Percentiles rank a stretch among this genome's conserved stretches.
Conservation (phyloP, 2,888 invertebrate species). For the Lasioglossum calceatum region DNA sequence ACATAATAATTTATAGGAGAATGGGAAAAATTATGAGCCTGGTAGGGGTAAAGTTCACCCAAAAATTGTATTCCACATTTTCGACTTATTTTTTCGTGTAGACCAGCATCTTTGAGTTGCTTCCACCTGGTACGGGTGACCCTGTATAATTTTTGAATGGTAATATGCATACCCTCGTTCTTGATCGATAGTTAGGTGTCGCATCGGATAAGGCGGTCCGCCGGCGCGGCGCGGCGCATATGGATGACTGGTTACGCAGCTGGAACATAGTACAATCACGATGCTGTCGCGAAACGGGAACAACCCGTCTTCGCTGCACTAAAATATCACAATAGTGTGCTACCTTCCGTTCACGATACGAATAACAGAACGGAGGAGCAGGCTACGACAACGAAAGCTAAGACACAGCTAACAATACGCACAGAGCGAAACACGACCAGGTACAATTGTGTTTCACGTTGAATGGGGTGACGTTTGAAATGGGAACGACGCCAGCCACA, state of each 20-base stretch:
- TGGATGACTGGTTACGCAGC: constrained; percentile 17
- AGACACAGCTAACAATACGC: constrained; percentile 11
- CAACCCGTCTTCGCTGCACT: constrained; percentile 4
- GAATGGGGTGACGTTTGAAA: neutral
- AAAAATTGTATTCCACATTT: no score
- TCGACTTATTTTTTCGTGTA: no score
- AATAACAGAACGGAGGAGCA: constrained; percentile 2
- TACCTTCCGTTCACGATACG: neutral
- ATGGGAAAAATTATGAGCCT: no score
- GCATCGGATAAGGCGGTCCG: neutral
- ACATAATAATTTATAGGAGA: no score
- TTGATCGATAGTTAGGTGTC: constrained; percentile 5
- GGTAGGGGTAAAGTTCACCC: no score
- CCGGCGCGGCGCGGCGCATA: no score
- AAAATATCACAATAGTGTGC: constrained; percentile 10
- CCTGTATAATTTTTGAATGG: neutral
- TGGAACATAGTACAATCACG: constrained; percentile 39
- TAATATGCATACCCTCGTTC: neutral
- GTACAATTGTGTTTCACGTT: neutral
- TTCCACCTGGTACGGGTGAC: neutral
- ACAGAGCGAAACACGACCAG: neutral
- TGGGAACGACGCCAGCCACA: neutral
- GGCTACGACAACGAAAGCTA: constrained; percentile 9
- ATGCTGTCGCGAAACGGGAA: constrained; percentile 18
- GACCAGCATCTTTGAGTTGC: neutral